A percentile compares a stretch with the other conserved stretches of the same genome.
Conservation (phyloP, 92 coral and sea anemone genomes). For the Phenganax stokvisi region DNA sequence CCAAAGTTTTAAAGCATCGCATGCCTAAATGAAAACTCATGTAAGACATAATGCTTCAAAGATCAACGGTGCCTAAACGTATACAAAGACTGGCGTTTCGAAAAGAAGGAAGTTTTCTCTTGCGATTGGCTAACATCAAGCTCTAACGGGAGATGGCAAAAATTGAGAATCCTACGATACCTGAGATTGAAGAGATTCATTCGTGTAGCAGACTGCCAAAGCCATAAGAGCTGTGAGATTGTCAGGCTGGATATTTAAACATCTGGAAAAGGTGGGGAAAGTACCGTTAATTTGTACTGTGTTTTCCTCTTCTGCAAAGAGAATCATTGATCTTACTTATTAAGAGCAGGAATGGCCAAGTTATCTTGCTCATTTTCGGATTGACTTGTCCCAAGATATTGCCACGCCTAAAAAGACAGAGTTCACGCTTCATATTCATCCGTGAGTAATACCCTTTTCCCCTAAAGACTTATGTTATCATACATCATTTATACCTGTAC, state of each 20-base stretch:
- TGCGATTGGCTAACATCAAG: no score
- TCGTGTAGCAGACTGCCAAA: conserved; percentile 90
- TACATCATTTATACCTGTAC: not conserved
- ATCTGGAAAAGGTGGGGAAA: conserved; percentile 40
- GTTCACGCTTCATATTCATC: not conserved
- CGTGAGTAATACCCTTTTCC: not conserved
- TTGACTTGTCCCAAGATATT: conserved; percentile 93
- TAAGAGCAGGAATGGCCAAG: conserved; percentile 78
- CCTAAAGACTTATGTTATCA: not conserved
- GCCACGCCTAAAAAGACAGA: conserved; percentile 72
- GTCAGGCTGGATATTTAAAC: conserved; percentile 69
- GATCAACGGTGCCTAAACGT: not conserved
- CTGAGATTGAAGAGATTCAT: conserved; percentile 99
- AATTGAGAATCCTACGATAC: conserved; percentile 25
- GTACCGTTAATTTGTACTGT: not conserved
- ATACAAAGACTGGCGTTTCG: no score
- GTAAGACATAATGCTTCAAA: not conserved
- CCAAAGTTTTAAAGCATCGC: conserved; percentile 77
- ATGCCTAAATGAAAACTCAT: conserved; percentile 52
- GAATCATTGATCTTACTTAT: conserved; percentile 55
- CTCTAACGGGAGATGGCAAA: no score
- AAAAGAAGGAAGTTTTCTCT: no score
- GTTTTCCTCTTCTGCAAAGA: not conserved
- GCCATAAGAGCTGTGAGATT: conserved; percentile 88
- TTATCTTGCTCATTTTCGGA: conserved; percentile 95